Base-by-base conservation (phyloP, 2,113 vertebrate species). In the Oryzias javanicus region DNA sequence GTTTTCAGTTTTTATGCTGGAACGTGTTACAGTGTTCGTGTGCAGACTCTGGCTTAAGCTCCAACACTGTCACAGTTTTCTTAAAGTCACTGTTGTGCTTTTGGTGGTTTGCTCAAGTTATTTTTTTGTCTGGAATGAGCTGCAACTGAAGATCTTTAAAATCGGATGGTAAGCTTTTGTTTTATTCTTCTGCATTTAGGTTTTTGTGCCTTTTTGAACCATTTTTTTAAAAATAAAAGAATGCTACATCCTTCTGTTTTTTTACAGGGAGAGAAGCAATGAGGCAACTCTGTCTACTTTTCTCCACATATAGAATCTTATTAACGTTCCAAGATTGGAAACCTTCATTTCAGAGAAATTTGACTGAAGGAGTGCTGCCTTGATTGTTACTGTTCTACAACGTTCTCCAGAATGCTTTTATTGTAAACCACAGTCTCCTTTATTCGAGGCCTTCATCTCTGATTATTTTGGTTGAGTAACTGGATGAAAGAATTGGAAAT, bases 251-350 rank as follows among this genome's bases (percentile, higher is more conserved):
- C 16, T n/a, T 25, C 20, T 15, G 4, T 27, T 27, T 48, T 1
- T 48, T 14, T 48, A 27, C 8, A 47, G 27, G n/a, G 27, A 19
- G n/a, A 8, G n/a, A 35, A n/a, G 24, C 48, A 48, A 59, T 47
- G 25, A 59, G 45, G 25, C 18, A n/a, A 59, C 15, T 13, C n/a
- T 59, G 44, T 45, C 44, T 22, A 7, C 44, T 58, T 48, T 19
- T n/a, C 13, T 15, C 22, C 17, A 47, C 27, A 29, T 16, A 12
- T 6, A 4, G 41, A 3, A 18, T 25, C 8, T 19, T 42, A 10
- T 35, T 35, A 35, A 1, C 29, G 29, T 10, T 10, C 2, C 29
- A 35, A 35, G 8, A 35, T 10, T 35, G 29, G 29, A 35, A 35
- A 35, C 29, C 12, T 10, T 10, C 2, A 35, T 35, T 35, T 10